These are phyloP conservation scores for Rhopalosiphum padi DNA, from an alignment of 1,140 invertebrate species.

Conservation along the genomic window DNA sequence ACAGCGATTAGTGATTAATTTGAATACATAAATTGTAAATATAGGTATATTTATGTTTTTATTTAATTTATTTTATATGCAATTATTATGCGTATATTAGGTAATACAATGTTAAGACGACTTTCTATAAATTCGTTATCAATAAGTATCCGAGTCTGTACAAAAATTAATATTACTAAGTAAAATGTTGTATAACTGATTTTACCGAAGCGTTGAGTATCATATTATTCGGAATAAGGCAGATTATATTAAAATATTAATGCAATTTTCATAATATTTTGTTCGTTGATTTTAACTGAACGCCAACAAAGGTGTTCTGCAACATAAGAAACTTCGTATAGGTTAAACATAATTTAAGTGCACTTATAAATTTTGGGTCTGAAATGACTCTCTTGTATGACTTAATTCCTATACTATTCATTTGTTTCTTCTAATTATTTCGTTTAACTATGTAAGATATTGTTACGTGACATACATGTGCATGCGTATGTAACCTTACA, in stretches of 20 bases:
- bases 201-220: background rate
- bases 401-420: background rate
- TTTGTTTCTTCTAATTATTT: background rate
- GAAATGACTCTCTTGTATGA: background rate
- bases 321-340: background rate
- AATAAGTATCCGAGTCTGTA: background rate
- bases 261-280: background rate
- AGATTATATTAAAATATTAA: background rate
- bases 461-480: background rate
- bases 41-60: background rate
- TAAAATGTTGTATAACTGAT: background rate
- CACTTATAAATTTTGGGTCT: background rate
- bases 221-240: background rate
- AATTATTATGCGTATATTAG: background rate
- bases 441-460: background rate
- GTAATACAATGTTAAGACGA: background rate
- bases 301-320: background rate
- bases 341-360: background rate
- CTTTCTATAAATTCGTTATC: background rate
- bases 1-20: background rate
- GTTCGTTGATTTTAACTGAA: background rate
- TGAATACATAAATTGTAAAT: background rate
- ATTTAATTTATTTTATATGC: background rate
- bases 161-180: background rate
- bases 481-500: background rate